Evolutionary conservation across 2,888 invertebrate genomes (phyloP).

Genomic region (Didymodactylos carnosus): DNA sequence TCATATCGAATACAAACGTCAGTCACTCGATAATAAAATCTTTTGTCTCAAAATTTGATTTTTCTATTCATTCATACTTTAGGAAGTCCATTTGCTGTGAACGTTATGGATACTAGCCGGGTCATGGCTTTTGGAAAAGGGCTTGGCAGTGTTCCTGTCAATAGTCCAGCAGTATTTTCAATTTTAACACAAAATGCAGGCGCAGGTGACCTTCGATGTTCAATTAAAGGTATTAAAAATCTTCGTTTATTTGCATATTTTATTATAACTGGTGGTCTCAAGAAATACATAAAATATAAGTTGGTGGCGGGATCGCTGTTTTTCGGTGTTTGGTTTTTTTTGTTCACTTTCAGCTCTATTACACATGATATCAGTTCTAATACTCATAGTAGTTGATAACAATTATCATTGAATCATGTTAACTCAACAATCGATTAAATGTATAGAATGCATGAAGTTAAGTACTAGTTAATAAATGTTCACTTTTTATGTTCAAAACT

Average conservation of each 20-base stretch:
- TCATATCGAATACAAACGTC: background rate
- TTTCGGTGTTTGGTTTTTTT: background rate
- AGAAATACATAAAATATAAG: background rate
- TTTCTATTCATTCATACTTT: slow-evolving; percentile 5
- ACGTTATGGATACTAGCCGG: slow-evolving; percentile 36
- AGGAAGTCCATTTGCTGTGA: slow-evolving; percentile 28
- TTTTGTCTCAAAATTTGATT: background rate
- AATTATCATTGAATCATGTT: too few species aligned
- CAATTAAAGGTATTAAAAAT: background rate
- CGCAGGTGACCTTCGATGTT: slow-evolving; percentile 17
- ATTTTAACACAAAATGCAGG: slow-evolving; percentile 54
- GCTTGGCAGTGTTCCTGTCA: slow-evolving; percentile 56
- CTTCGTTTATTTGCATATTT: background rate
- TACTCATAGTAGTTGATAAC: too few species aligned
- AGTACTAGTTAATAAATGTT: too few species aligned
- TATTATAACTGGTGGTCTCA: background rate
- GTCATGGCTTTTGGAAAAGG: slow-evolving; percentile 64
- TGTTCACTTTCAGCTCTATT: too few species aligned
- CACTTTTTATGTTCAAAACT: too few species aligned
- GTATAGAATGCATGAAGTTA: too few species aligned
- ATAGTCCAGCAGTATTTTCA: slow-evolving; percentile 59
- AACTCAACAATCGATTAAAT: too few species aligned
- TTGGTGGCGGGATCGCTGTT: too few species aligned
- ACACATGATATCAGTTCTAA: too few species aligned
- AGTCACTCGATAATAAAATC: background rate